These are phyloP conservation scores for Tachina grossa DNA, from an alignment of 2,888 invertebrate species.

Conservation along the genomic window DNA sequence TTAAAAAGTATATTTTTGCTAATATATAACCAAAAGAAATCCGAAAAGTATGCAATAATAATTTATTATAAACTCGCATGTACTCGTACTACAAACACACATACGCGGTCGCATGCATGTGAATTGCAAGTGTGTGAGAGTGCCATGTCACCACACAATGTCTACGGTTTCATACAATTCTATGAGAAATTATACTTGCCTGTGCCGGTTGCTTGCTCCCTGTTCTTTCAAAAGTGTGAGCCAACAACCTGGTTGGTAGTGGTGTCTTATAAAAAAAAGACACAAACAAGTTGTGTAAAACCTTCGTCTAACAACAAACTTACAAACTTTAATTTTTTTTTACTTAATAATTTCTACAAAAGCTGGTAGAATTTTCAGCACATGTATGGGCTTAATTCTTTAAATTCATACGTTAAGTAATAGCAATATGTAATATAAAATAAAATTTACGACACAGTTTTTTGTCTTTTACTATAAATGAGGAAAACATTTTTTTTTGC, in stretches of 20 bases:
- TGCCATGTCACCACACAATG: background rate
- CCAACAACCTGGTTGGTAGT: constrained; percentile 17
- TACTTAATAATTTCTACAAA: background rate
- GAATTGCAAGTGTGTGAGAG: background rate
- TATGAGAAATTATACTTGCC: background rate
- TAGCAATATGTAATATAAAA: background rate
- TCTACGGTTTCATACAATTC: background rate
- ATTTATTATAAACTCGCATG: background rate
- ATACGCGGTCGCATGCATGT: background rate
- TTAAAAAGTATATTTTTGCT: background rate
- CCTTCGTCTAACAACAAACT: background rate
- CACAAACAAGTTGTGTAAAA: background rate
- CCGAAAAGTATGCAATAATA: background rate
- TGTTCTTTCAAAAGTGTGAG: background rate
- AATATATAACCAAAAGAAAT: background rate
- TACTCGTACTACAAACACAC: background rate
- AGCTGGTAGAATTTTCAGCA: background rate
- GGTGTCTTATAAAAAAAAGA: background rate
- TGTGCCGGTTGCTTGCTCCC: constrained; percentile 1
- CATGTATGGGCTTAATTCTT: background rate
- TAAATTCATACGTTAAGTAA: background rate
- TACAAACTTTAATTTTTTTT: background rate
- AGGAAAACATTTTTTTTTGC: background rate
- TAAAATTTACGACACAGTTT: background rate
- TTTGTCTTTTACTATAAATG: background rate